Base-by-base conservation (phyloP, 2,113 vertebrate species). In the Ctenodactylus gundi region DNA sequence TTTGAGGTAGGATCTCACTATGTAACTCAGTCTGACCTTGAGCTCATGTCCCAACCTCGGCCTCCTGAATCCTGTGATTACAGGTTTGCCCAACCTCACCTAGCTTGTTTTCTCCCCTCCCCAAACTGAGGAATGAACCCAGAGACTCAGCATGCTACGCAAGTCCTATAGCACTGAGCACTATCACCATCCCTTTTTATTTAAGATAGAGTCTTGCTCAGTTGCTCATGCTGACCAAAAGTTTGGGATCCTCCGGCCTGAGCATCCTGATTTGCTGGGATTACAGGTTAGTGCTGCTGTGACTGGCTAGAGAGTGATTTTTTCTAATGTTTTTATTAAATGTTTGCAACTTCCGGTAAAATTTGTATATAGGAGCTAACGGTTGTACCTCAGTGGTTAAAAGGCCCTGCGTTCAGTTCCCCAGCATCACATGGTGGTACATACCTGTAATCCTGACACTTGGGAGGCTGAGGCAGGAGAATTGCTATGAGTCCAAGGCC, bases 301-400 rank as follows among this genome's bases (percentile, higher is more conserved):
- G 72, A 27, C 29, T 4, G 49, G 29, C 72, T 34, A 27, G 46
- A 34, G 49, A 75, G 72, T 49, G 46, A 49, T 34, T 75, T 75
- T 27, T 31, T 44, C 91, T 83, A 86, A 64, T 65, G 1, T 64
- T 93, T 31, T 75, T 90, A 92, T 6, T 78, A 92, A 95, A 90
- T 53, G 17, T 85, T 92, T 92, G 58, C 12, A 88, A 29, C 20
- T 88, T 65, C 53, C 90, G 76, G 87, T 84, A 84, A 94, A 76
- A 92, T 92, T 92, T n/a, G n/a, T n/a, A n/a, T n/a, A n/a, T n/a
- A n/a, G n/a, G n/a, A n/a, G n/a, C n/a, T n/a, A n/a, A n/a, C n/a
- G n/a, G n/a, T n/a, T n/a, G n/a, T n/a, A n/a, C n/a, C n/a, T n/a
- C n/a, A n/a, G n/a, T n/a, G n/a, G n/a, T n/a, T n/a, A n/a, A n/a